Evolutionary conservation across 2,113 vertebrate genomes (phyloP).

Genomic region (Lathamus discolor): DNA sequence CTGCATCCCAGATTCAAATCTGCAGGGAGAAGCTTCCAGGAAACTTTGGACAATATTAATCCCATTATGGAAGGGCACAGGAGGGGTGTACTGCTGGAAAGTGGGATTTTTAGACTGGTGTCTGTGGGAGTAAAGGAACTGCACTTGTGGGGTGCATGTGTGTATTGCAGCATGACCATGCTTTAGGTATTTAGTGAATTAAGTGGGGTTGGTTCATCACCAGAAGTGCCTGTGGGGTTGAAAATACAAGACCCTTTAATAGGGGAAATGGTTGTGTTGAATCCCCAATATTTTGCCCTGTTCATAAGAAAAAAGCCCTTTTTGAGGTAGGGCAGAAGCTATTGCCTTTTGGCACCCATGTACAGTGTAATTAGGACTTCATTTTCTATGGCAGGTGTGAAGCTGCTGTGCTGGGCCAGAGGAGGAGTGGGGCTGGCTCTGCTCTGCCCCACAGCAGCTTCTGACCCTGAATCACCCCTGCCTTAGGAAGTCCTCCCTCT

Average conservation of each 20-base stretch:
- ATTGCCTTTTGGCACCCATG: not conserved
- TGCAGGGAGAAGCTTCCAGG: not conserved
- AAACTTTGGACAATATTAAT: not conserved
- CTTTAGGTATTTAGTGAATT: not conserved
- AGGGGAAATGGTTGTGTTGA: not conserved
- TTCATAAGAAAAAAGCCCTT: not conserved
- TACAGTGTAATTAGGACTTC: not conserved
- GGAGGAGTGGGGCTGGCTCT: not conserved
- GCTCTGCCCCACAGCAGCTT: not conserved
- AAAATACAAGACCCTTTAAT: not conserved
- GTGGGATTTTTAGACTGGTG: not conserved
- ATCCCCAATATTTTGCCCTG: not conserved
- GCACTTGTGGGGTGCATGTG: not conserved
- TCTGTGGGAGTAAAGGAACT: not conserved
- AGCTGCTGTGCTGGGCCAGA: not conserved
- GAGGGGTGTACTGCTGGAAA: not conserved
- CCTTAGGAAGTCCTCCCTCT: not conserved
- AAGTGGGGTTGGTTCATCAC: not conserved
- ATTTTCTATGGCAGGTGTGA: not conserved
- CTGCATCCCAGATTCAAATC: not conserved
- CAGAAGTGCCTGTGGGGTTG: not conserved
- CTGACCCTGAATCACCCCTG: not conserved
- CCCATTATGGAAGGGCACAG: not conserved
- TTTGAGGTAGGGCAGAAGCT: not conserved
- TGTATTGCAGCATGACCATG: fast-evolving